These are phyloP conservation scores for Desoria tigrina DNA, from an alignment of 2,888 invertebrate species.

Conservation along the genomic window DNA sequence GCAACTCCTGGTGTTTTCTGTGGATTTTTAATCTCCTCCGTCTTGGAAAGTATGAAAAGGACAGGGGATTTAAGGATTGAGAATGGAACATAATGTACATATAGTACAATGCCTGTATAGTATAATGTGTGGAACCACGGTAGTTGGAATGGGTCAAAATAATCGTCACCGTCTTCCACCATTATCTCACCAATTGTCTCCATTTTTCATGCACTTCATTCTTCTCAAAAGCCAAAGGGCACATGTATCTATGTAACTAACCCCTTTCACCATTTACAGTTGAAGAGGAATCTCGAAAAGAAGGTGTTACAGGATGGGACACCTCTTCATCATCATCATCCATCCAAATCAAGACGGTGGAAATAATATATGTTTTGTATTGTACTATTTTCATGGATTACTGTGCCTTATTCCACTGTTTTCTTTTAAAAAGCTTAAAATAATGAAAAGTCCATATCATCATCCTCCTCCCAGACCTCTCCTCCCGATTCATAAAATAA, in stretches of 20 bases:
- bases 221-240: conserved; percentile 4
- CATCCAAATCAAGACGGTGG: conserved; percentile 1
- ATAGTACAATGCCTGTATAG: conserved; percentile 2
- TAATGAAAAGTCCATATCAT: background rate
- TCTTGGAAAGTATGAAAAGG: background rate
- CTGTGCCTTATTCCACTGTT: conserved; percentile 1
- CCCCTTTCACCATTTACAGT: background rate
- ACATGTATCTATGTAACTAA: too few relatives aligned
- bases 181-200: conserved; percentile 24
- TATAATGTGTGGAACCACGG: conserved; percentile 7
- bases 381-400: background rate
- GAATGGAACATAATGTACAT: background rate
- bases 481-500: background rate
- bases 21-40: conserved; percentile 34
- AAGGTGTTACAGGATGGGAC: conserved; percentile 4
- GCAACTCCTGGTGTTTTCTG: conserved; percentile 48
- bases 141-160: conserved; percentile 7
- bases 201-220: conserved; percentile 22
- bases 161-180: conserved; percentile 15
- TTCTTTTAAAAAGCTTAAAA: too few relatives aligned
- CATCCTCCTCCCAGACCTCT: conserved; percentile 14
- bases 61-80: background rate
- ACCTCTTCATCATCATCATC: background rate
- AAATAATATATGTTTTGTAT: conserved; percentile 17
- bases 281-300: too few relatives aligned